Evolutionary conservation across 2,888 invertebrate genomes (phyloP).

Genomic region (Apoda limacodes): DNA sequence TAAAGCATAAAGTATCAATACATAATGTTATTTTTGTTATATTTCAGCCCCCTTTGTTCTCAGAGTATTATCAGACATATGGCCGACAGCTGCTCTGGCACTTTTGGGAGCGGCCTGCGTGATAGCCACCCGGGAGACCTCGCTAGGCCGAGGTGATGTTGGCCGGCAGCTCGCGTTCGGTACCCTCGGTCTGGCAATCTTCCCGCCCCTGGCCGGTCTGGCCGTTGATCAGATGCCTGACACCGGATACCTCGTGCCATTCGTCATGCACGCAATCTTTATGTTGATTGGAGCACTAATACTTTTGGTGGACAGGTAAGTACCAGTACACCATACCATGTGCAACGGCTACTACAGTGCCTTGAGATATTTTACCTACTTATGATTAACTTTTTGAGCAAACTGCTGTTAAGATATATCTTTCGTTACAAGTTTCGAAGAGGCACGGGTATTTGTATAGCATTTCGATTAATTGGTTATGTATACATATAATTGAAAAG

Average conservation of each 20-base stretch:
- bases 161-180: slow-evolving; percentile 83
- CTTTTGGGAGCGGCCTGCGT: slow-evolving; percentile 81
- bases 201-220: slow-evolving; percentile 72
- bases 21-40: neutral
- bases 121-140: slow-evolving; percentile 86
- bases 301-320: slow-evolving; percentile 66
- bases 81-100: slow-evolving; percentile 78
- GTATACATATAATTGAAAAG: no score
- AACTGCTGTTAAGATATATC: no score
- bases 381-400: no score
- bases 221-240: slow-evolving; percentile 45
- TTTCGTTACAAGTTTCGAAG: no score
- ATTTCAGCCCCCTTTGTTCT: no score
- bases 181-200: slow-evolving; percentile 77
- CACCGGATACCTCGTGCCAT: slow-evolving; percentile 64
- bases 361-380: no score
- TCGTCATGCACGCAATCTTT: slow-evolving; percentile 69
- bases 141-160: slow-evolving; percentile 82
- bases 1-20: neutral
- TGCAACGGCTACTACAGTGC: no score
- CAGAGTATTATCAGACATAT: slow-evolving; percentile 80
- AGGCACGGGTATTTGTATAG: no score
- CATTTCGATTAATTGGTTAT: no score
- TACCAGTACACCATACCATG: no score
- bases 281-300: slow-evolving; percentile 71